phyloP scores from a whole-genome alignment of 1,140 invertebrate genomes.

The Drosophila lacteicornis region DNA sequence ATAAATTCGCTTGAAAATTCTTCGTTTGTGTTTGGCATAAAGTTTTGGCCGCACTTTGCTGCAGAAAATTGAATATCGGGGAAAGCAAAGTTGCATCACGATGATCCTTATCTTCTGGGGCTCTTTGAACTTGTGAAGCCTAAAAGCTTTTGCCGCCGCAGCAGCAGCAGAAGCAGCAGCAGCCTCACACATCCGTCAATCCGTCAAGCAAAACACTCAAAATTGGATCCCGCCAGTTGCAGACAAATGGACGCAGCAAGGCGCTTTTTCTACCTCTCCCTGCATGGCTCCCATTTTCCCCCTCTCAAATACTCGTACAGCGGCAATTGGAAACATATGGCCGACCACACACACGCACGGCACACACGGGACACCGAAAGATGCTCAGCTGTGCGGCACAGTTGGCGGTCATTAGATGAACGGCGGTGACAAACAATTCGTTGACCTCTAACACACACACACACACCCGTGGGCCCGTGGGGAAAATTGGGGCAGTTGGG shows the following conservation, averaged over 20 bases:
- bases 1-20: background rate
- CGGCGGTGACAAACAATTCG: constrained; percentile 66
- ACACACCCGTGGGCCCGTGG: background rate
- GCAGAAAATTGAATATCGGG: constrained; percentile 5
- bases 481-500: constrained; percentile 18
- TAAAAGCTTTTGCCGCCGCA: constrained; percentile 17
- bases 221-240: constrained; percentile 39
- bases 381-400: constrained; percentile 72
- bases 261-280: constrained; percentile 18
- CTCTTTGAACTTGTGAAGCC: constrained; percentile 30
- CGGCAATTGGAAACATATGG: constrained; percentile 72
- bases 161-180: constrained; percentile 13
- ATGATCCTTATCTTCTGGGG: background rate
- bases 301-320: background rate
- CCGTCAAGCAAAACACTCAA: constrained; percentile 58
- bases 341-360: constrained; percentile 9
- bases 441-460: constrained; percentile 61
- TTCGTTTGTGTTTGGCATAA: background rate
- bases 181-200: constrained; percentile 52
- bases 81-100: constrained; percentile 1
- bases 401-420: constrained; percentile 76
- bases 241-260: constrained; percentile 79
- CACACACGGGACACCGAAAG: constrained; percentile 33
- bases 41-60: background rate
- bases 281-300: background rate